Conservation (phyloP, 2,113 vertebrate genomes). For the Globicephala melas region DNA sequence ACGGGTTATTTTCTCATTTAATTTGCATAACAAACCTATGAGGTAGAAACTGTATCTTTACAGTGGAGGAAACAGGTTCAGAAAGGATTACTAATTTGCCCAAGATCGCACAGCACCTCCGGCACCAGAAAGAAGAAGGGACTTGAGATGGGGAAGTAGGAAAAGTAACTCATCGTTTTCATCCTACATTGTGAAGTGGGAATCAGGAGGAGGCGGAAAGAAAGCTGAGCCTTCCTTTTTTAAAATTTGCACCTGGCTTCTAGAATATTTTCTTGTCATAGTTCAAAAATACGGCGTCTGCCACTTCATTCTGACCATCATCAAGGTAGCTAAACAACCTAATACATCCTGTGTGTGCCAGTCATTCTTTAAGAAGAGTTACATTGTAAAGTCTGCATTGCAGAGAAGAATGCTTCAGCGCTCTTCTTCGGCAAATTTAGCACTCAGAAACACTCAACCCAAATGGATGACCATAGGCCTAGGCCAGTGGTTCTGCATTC, state of each 20-base stretch:
- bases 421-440: neutral
- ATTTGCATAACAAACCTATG: neutral
- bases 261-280: neutral
- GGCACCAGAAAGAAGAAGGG: neutral
- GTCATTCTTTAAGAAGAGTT: neutral
- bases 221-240: neutral
- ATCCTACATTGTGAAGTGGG: neutral
- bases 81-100: neutral
- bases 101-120: neutral
- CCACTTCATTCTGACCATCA: neutral
- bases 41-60: neutral
- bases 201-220: neutral
- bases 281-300: neutral
- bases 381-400: neutral
- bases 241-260: neutral
- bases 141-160: no score
- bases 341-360: no score
- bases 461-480: fast-evolving
- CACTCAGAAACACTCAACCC: fast-evolving
- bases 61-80: neutral
- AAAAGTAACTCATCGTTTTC: neutral
- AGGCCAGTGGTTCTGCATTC: neutral
- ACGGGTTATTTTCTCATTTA: neutral
- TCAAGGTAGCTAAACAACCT: neutral
- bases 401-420: neutral